These are phyloP conservation scores for Drosophila helvetica DNA, from an alignment of 2,888 invertebrate species.

Conservation along the genomic window DNA sequence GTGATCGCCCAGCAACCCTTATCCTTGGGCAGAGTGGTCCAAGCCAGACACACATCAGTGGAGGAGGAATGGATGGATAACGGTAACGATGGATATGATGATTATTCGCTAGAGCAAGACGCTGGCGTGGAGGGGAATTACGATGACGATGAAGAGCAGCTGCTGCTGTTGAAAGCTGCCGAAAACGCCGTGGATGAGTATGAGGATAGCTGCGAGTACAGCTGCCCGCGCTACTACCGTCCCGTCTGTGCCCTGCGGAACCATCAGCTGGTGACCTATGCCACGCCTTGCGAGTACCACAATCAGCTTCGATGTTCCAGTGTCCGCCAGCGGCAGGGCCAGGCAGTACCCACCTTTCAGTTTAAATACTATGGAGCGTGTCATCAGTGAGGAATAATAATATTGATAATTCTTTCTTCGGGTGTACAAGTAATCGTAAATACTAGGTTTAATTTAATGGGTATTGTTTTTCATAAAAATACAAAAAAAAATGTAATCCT, in stretches of 20 bases:
- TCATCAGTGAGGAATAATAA: neutral
- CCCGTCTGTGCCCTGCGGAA: constrained; percentile 59
- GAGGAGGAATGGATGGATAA: constrained; percentile 29
- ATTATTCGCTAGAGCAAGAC: constrained; percentile 15
- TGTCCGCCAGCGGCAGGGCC: constrained; percentile 37
- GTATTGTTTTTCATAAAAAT: neutral
- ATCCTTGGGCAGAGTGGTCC: neutral
- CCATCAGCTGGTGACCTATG: constrained; percentile 43
- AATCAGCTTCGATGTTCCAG: constrained; percentile 61
- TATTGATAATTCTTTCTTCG: neutral
- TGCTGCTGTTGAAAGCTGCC: neutral
- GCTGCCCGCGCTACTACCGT: constrained; percentile 70
- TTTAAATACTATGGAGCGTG: constrained; percentile 48
- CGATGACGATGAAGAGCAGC: neutral
- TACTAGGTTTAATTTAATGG: neutral
- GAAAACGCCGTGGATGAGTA: constrained; percentile 42
- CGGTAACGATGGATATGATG: constrained; percentile 31
- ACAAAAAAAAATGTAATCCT: too few relatives aligned
- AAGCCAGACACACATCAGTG: constrained; percentile 11
- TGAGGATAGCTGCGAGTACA: constrained; percentile 53
- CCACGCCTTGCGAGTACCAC: constrained; percentile 64
- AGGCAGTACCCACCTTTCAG: constrained; percentile 40
- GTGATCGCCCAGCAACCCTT: neutral
- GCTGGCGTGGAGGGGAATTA: constrained; percentile 5
- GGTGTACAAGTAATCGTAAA: neutral